Conservation (phyloP, 2,113 vertebrate genomes). For the Neolamprologus sp. region DNA sequence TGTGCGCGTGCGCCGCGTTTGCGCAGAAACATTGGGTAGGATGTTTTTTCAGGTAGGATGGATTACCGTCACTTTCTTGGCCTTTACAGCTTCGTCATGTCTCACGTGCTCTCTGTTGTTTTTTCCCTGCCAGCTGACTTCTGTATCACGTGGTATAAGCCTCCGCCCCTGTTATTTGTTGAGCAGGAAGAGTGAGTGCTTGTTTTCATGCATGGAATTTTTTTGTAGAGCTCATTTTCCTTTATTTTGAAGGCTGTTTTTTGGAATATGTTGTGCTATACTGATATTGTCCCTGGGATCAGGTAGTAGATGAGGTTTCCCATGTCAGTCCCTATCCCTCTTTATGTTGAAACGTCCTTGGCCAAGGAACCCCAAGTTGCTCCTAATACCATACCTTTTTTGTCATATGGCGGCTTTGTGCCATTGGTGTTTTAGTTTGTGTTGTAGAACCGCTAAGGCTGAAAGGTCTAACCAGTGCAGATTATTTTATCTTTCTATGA, state of each 20-base stretch:
- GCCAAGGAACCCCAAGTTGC: not conserved
- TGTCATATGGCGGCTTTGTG: not conserved
- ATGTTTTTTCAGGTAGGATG: not conserved
- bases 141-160: not conserved
- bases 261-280: not conserved
- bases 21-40: not conserved
- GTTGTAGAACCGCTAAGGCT: not conserved
- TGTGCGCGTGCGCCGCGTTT: not conserved
- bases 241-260: not conserved
- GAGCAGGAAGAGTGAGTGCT: not conserved
- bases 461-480: not conserved
- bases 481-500: not conserved
- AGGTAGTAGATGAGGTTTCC: not conserved
- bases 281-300: not conserved
- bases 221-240: not conserved
- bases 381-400: not conserved
- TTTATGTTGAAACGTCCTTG: not conserved
- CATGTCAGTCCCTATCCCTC: not conserved
- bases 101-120: fast-evolving
- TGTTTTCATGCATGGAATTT: not conserved
- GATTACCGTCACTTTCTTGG: not conserved
- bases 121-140: not conserved
- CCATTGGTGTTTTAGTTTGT: not conserved
- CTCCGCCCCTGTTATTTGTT: fast-evolving
- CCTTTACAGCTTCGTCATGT: not conserved